Evolutionary conservation across 2,888 invertebrate species (phyloP).

Genomic region (Drosophila trichaetosa): DNA sequence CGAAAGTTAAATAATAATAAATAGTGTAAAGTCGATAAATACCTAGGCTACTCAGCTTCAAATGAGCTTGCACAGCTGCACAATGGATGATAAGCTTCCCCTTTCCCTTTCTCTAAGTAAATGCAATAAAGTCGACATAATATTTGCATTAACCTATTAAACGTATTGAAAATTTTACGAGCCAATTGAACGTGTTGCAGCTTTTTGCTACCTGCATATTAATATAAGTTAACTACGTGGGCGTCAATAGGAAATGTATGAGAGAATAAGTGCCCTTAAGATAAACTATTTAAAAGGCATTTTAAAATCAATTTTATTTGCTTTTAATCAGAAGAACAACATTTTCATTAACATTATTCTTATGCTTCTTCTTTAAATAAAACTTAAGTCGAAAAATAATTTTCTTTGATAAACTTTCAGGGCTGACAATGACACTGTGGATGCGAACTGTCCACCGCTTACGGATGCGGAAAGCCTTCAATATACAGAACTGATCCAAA

Average conservation of each 20-base stretch:
- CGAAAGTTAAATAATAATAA: conserved; percentile 39
- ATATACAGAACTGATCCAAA: conserved; percentile 82
- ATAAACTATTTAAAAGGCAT: background rate
- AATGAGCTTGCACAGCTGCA: conserved; percentile 75
- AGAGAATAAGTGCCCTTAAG: background rate
- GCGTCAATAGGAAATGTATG: background rate
- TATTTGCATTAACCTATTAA: conserved; percentile 10
- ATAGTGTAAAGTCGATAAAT: conserved; percentile 38
- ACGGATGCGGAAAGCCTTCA: conserved; percentile 80
- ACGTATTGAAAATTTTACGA: background rate
- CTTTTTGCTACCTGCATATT: conserved; percentile 20
- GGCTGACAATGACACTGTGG: conserved; percentile 53
- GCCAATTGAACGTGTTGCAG: conserved; percentile 9
- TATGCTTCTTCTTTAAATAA: background rate
- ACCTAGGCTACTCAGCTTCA: conserved; percentile 38
- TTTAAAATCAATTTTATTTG: background rate
- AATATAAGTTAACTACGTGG: conserved; percentile 12
- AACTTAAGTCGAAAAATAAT: background rate
- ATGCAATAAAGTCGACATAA: conserved; percentile 4
- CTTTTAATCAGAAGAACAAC: too few species aligned
- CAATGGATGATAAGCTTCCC: conserved; percentile 1
- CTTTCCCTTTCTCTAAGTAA: background rate
- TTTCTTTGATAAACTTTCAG: conserved; percentile 17
- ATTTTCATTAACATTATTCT: background rate
- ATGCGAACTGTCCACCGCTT: conserved; percentile 79